A percentile compares a stretch with the other conserved stretches of the same genome.
phyloP scores from a whole-genome alignment of 2,113 vertebrate species.

The Coryphaenoides rupestris region DNA sequence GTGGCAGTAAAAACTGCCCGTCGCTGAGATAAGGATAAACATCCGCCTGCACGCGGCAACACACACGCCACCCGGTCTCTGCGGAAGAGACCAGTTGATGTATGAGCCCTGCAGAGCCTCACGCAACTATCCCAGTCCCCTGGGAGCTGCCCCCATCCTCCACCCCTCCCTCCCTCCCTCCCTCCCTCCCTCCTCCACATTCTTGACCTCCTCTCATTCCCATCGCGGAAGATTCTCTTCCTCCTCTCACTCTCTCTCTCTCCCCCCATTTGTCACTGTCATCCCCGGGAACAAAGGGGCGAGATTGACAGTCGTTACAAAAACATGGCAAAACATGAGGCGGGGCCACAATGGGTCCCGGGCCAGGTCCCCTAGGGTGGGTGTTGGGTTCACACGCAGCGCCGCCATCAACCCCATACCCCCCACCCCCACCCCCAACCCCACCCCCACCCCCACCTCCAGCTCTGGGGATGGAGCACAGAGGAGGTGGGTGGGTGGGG shows the following conservation, averaged over 20 bases:
- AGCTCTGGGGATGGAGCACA: neutral
- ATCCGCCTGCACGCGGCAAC: slow-evolving; percentile 9
- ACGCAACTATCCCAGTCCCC: slow-evolving; percentile 27
- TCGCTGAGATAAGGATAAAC: slow-evolving; percentile 25
- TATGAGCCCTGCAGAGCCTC: slow-evolving; percentile 15
- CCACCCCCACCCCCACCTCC: neutral
- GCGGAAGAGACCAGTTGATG: slow-evolving; percentile 1
- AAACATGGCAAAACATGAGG: slow-evolving; percentile 50
- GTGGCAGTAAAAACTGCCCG: slow-evolving; percentile 23
- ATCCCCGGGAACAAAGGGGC: slow-evolving; percentile 49
- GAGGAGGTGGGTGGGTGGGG: too few species aligned
- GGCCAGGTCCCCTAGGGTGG: slow-evolving; percentile 39
- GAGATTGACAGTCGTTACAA: slow-evolving; percentile 54
- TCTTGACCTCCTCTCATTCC: slow-evolving; percentile 45
- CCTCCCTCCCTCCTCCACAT: neutral
- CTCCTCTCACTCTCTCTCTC: slow-evolving; percentile 32
- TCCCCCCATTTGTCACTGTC: slow-evolving; percentile 39
- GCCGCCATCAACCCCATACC: slow-evolving; percentile 15
- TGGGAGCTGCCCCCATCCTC: slow-evolving; percentile 20
- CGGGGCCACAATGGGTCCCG: slow-evolving; percentile 36
- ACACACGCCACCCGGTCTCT: neutral
- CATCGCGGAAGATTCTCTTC: slow-evolving; percentile 46
- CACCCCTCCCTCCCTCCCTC: too few species aligned
- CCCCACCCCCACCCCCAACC: slow-evolving; percentile 46
- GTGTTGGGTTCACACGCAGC: slow-evolving; percentile 55